Conservation (phyloP, 1,140 invertebrate genomes). For the Calycopis cecrops region DNA sequence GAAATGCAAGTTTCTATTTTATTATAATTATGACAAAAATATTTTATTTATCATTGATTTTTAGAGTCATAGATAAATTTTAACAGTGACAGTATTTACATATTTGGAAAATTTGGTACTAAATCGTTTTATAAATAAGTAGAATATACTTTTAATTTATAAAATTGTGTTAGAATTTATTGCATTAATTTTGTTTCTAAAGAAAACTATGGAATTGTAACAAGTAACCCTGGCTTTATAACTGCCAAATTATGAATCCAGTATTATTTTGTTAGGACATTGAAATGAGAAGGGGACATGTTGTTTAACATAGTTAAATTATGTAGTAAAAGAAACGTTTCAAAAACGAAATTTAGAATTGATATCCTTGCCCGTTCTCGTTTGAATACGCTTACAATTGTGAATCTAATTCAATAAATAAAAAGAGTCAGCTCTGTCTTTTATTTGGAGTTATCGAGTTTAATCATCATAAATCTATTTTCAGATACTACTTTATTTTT, state of each 20-base stretch:
- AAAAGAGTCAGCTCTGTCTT: slow-evolving; percentile 15
- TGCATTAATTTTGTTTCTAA: no score
- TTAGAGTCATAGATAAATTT: no score
- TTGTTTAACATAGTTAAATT: slow-evolving; percentile 20
- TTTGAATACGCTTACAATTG: slow-evolving; percentile 41
- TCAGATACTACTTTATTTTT: no score
- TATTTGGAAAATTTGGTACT: no score
- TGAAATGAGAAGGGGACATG: slow-evolving; percentile 27
- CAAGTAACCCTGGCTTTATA: no score
- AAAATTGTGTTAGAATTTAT: no score
- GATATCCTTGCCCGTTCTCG: slow-evolving; percentile 45
- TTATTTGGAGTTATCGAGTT: neutral
- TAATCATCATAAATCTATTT: no score
- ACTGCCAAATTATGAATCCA: slow-evolving; percentile 23
- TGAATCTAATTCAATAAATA: slow-evolving; percentile 27
- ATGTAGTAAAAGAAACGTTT: slow-evolving; percentile 9
- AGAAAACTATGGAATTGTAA: no score
- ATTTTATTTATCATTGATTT: neutral
- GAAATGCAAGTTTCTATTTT: neutral
- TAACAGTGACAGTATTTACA: no score
- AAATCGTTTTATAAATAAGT: no score
- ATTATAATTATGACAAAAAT: neutral
- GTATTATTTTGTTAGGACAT: slow-evolving; percentile 20
- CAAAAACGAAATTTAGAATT: slow-evolving; percentile 22
- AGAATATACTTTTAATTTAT: no score